A percentile compares a stretch with the other conserved stretches of the same genome.
Conservation (phyloP, 2,113 vertebrate genomes). For the Nothobranchius furzeri region DNA sequence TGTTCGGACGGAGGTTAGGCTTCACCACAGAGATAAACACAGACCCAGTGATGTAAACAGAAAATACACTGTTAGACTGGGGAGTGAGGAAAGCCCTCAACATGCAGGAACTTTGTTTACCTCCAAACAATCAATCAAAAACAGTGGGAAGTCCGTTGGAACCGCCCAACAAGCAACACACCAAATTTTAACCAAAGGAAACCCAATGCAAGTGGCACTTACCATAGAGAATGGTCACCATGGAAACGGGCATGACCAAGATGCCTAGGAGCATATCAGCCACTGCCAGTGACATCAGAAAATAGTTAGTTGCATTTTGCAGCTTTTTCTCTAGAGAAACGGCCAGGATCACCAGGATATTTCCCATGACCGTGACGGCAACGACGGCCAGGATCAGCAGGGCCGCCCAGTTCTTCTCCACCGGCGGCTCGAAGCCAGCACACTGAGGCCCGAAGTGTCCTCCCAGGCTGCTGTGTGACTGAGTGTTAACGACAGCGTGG, state of each 20-base stretch:
- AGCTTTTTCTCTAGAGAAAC: conserved; percentile 96
- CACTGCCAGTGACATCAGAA: conserved; percentile 96
- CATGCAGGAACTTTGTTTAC: no score
- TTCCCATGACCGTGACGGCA: conserved; percentile 90
- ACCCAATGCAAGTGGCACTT: conserved; percentile 45
- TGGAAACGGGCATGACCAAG: conserved; percentile 96
- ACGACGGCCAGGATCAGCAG: conserved; percentile 87
- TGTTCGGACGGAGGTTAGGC: background rate
- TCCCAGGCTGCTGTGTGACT: conserved; percentile 34
- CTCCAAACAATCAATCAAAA: background rate
- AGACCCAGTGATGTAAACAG: no score
- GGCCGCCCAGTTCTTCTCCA: conserved; percentile 91
- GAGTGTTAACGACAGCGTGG: background rate
- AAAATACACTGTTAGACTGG: no score
- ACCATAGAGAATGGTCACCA: conserved; percentile 95
- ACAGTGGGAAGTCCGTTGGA: background rate
- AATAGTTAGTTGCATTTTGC: conserved; percentile 97
- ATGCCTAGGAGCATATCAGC: conserved; percentile 96
- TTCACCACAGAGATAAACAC: background rate
- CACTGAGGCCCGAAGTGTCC: conserved; percentile 38
- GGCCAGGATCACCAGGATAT: conserved; percentile 96
- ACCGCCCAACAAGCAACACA: conserved; percentile 15
- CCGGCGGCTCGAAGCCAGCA: conserved; percentile 45
- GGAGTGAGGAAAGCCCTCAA: no score
- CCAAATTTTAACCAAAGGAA: conserved; percentile 40